Evolutionary conservation across 2,888 invertebrate species (phyloP).

Genomic region (Mythimna albipuncta): DNA sequence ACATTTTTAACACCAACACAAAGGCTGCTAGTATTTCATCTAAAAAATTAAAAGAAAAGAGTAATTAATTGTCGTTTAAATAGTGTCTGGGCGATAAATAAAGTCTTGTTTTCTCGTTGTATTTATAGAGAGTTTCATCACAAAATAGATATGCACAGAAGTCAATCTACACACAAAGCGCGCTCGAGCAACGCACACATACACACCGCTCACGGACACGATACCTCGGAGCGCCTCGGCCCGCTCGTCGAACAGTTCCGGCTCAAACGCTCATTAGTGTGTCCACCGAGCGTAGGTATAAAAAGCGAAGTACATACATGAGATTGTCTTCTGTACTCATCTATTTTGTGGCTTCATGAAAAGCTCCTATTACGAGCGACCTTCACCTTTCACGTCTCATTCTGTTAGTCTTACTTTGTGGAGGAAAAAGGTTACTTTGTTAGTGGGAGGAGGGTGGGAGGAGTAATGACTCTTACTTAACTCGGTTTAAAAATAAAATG

Average conservation of each 20-base stretch:
- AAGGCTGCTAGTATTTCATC: neutral
- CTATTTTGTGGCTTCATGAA: neutral
- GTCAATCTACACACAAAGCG: too few species aligned
- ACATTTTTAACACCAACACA: neutral
- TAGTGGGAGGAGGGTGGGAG: slow-evolving; percentile 3
- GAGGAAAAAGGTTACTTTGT: slow-evolving; percentile 17
- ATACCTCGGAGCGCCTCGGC: too few species aligned
- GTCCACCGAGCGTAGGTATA: too few species aligned
- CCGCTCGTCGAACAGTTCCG: too few species aligned
- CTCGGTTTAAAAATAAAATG: neutral
- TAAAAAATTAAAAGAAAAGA: neutral
- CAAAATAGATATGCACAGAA: too few species aligned
- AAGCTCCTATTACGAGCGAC: neutral
- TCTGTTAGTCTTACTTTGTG: slow-evolving; percentile 10
- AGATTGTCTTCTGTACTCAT: too few species aligned
- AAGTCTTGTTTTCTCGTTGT: slow-evolving; percentile 12
- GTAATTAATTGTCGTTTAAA: neutral
- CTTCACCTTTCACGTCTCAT: slow-evolving; percentile 22
- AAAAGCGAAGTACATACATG: too few species aligned
- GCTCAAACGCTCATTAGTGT: too few species aligned
- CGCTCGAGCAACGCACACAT: too few species aligned
- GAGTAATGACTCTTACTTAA: slow-evolving; percentile 1
- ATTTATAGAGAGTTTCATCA: slow-evolving; percentile 8
- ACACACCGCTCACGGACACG: too few species aligned
- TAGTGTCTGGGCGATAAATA: slow-evolving; percentile 22